phyloP scores from a whole-genome alignment of 2,888 invertebrate genomes.

The Papilio elwesi region DNA sequence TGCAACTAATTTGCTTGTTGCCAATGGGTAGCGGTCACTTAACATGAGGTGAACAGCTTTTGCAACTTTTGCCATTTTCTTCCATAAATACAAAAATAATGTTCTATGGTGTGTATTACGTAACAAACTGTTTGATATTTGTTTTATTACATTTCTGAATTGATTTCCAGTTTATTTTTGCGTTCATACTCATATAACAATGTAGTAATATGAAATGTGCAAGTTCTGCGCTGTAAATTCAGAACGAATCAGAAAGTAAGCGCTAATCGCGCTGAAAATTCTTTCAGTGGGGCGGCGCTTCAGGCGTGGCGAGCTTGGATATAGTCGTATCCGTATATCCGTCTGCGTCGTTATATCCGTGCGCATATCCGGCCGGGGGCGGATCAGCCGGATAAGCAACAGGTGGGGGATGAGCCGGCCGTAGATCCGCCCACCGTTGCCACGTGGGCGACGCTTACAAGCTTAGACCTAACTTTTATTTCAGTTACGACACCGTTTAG shows the following conservation, averaged over 20 bases:
- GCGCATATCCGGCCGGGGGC: constrained; percentile 65
- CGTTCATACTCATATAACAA: too few species aligned
- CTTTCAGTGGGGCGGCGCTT: constrained; percentile 54
- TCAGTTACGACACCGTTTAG: neutral
- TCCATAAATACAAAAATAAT: too few species aligned
- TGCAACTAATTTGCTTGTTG: too few species aligned
- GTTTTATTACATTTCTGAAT: too few species aligned
- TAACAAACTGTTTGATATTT: too few species aligned
- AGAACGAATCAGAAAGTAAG: constrained; percentile 12
- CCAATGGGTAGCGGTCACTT: too few species aligned
- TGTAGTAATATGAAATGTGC: neutral
- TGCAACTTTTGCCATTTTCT: too few species aligned
- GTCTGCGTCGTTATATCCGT: constrained; percentile 67
- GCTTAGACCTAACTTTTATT: constrained; percentile 39
- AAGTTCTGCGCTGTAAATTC: neutral
- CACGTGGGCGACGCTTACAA: constrained; percentile 61
- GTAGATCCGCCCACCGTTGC: constrained; percentile 72
- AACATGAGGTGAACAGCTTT: too few species aligned
- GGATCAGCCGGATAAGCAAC: constrained; percentile 82
- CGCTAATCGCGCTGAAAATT: constrained; percentile 40
- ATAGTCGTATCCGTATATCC: constrained; percentile 57
- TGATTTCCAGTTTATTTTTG: too few species aligned
- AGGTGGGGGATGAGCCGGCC: constrained; percentile 82
- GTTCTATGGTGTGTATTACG: too few species aligned
- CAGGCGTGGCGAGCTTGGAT: constrained; percentile 69